These are phyloP conservation scores for Desmodus rotundus DNA, from an alignment of 2,113 vertebrate species.

Conservation along the genomic window DNA sequence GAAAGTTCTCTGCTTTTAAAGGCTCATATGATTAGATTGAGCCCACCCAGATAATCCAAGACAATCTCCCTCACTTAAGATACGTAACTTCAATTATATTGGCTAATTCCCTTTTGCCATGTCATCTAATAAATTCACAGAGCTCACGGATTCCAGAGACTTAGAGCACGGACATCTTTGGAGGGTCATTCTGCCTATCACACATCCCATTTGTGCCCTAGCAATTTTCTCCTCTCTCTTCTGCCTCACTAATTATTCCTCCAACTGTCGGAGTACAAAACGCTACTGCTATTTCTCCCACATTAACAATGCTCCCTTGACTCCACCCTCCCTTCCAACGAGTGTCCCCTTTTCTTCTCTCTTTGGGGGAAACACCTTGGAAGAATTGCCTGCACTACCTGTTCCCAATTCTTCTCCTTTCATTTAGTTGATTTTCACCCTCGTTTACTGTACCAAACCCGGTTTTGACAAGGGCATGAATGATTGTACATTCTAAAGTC, in stretches of 20 bases:
- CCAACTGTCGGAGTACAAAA: neutral
- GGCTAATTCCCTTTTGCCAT: neutral
- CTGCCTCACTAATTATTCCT: neutral
- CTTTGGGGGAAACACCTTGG: neutral
- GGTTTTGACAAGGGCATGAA: neutral
- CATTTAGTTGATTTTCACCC: neutral
- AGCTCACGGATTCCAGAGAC: neutral
- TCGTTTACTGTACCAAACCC: neutral
- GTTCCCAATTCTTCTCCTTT: neutral
- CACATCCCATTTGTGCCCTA: neutral
- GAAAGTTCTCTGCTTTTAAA: neutral
- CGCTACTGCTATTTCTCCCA: neutral
- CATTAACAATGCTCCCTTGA: neutral
- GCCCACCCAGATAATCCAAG: neutral
- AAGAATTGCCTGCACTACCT: neutral
- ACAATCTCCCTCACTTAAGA: neutral
- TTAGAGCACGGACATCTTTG: neutral
- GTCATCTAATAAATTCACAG: neutral
- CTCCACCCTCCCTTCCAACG: neutral
- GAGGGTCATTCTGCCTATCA: neutral
- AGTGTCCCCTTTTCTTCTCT: neutral
- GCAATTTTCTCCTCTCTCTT: neutral
- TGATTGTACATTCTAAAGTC: neutral
- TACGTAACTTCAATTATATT: neutral
- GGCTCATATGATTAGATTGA: neutral